Evolutionary conservation across 2,113 vertebrate genomes (phyloP).

Genomic region (Falco punctatus): DNA sequence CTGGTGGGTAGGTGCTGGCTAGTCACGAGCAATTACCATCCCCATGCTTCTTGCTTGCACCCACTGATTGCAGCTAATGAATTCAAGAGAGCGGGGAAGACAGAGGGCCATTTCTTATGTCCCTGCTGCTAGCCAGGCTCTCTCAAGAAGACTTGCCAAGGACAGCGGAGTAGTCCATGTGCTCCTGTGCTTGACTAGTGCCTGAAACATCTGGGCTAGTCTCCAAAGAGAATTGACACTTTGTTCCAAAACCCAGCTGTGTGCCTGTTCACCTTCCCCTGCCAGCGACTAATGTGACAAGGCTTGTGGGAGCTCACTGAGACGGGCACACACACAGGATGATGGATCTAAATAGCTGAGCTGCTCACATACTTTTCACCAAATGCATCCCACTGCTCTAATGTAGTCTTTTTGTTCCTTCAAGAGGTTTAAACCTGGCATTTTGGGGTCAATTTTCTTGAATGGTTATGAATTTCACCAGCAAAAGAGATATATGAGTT

Average conservation of each 20-base stretch:
- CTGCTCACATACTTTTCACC: not conserved
- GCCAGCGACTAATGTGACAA: not conserved
- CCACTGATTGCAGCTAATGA: not conserved
- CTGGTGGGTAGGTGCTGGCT: not conserved
- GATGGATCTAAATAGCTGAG: not conserved
- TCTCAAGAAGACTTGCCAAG: not conserved
- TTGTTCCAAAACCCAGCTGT: not conserved
- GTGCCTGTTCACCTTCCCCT: not conserved
- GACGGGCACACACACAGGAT: not conserved
- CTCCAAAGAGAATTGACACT: not conserved
- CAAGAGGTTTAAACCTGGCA: not conserved
- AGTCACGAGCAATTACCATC: not conserved
- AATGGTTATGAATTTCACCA: not conserved
- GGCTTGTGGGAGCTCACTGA: not conserved
- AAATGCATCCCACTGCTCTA: not conserved
- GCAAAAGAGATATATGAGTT: not conserved
- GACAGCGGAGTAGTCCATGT: not conserved
- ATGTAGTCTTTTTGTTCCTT: not conserved
- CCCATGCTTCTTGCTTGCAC: not conserved
- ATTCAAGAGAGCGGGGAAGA: not conserved
- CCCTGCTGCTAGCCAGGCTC: not conserved
- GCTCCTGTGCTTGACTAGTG: not conserved
- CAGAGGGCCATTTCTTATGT: not conserved
- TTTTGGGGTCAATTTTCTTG: not conserved
- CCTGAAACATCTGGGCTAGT: not conserved